phyloP scores from a whole-genome alignment of 1,140 invertebrate genomes.

The Tetragonula clypearis region DNA sequence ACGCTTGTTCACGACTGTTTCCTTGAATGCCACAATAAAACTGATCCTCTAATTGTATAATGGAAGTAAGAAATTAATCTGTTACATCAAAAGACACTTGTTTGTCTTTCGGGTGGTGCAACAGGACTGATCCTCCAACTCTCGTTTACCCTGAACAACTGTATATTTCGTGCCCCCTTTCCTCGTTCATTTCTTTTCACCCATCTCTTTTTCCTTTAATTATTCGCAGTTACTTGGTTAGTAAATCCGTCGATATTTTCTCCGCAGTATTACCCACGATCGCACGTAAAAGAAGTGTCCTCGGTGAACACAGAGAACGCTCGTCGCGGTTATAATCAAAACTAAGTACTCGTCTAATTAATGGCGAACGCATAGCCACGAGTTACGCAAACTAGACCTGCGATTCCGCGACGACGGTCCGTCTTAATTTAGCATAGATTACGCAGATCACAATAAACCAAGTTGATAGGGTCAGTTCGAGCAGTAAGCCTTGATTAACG shows the following conservation, averaged over 20 bases:
- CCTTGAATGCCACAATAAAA: no score
- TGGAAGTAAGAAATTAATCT: neutral
- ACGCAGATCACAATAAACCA: slow-evolving; percentile 80
- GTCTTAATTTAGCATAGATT: slow-evolving; percentile 80
- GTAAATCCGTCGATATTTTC: neutral
- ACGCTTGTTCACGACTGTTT: no score
- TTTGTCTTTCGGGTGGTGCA: no score
- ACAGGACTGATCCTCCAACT: no score
- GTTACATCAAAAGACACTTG: neutral
- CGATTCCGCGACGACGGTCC: slow-evolving; percentile 68
- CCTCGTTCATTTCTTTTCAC: no score
- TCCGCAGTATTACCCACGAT: neutral
- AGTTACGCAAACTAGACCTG: slow-evolving; percentile 61
- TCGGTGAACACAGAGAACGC: neutral
- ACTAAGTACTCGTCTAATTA: slow-evolving; percentile 55
- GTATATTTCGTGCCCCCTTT: neutral
- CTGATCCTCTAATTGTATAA: no score
- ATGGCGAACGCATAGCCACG: slow-evolving; percentile 36
- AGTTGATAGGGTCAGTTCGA: slow-evolving; percentile 79
- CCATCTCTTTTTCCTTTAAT: neutral
- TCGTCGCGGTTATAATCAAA: slow-evolving; percentile 38
- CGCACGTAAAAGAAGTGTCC: neutral
- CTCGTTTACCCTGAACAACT: no score
- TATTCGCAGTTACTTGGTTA: neutral
- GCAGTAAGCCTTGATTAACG: slow-evolving; percentile 78